A percentile compares a stretch with the other conserved stretches of the same genome.
These are phyloP conservation scores for Turritopsis dohrnii DNA, from an alignment of 30 jellyfish, hydroid and myxozoan genomes.

Conservation along the genomic window DNA sequence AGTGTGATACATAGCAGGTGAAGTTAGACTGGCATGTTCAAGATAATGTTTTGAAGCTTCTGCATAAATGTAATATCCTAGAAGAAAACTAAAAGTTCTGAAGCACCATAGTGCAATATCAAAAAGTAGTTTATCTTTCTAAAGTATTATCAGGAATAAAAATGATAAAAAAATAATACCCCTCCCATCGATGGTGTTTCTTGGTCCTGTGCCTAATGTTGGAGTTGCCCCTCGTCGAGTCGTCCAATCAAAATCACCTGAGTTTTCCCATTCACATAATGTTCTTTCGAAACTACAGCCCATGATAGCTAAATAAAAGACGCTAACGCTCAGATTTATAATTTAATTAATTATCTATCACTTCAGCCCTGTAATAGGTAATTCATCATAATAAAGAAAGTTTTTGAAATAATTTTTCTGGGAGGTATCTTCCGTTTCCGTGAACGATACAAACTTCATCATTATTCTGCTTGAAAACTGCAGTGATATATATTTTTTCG, in stretches of 20 bases:
- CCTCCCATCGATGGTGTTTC: neutral
- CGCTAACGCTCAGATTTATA: too few species aligned
- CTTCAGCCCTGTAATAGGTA: too few species aligned
- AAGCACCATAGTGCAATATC: neutral
- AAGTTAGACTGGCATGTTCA: constrained; percentile 51
- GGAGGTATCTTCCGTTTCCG: too few species aligned
- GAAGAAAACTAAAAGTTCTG: neutral
- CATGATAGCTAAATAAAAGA: neutral
- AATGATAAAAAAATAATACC: neutral
- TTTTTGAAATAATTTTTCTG: too few species aligned
- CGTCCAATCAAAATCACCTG: neutral
- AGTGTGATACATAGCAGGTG: constrained; percentile 51
- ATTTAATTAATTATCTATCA: too few species aligned
- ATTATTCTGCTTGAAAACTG: too few species aligned
- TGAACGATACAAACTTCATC: too few species aligned
- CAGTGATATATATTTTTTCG: too few species aligned
- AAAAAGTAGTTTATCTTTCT: neutral
- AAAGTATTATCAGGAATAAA: neutral
- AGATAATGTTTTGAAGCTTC: constrained; percentile 71
- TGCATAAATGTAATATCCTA: constrained; percentile 69
- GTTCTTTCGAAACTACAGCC: neutral
- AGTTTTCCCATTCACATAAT: neutral
- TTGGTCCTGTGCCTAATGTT: neutral
- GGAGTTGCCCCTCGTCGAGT: neutral
- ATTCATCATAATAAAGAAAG: too few species aligned